Evolutionary conservation across 1,140 invertebrate species (phyloP), one percentile per base, ranked within the genome.

Genomic region (Drosophila virilis): DNA sequence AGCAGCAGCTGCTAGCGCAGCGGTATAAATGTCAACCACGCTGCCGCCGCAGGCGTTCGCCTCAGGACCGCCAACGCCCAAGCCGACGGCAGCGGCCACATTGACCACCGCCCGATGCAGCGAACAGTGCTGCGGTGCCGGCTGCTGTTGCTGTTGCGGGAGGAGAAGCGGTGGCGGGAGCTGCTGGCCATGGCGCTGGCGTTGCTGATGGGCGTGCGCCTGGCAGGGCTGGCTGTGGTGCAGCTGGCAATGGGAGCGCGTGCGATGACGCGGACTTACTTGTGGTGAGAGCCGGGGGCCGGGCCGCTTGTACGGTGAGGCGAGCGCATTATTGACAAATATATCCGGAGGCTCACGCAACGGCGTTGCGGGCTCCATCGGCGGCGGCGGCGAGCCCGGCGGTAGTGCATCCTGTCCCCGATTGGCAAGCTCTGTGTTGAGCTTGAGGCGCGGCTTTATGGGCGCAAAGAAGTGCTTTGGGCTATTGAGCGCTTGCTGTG

Each of bases 391-490:
- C 2, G 84, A 86, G 8, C 84, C 83, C 3, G 84, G 77, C 1
- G 82, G 69, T 48, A 78, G 52, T 2, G 71, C 46, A 7, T 90
- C 78, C 15, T 66, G 60, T 22, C 55, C 50, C 58, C 80, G 77
- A 57, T 91, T 91, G 50, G 90, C 90, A 38, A 92, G 52, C 64
- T 85, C 77, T 28, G 91, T 92, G 70, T 92, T 84, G 62, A 92
- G 69, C 80, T 83, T 91, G 17, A 92, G 76, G 61, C 90, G 89
- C 54, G 91, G 89, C 75, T 92, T 92, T 8, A 92, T 76, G 33
- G 91, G 91, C 7, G 91, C 84, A 76, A 92, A 92, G 60, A 92
- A 92, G 52, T 92, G 91, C 72, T 91, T 92, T 6, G 88, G 91
- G 66, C 81, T 92, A 38, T 90, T 90, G 64, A 85, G 81, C 60